phyloP scores from a whole-genome alignment of 2,113 vertebrate genomes.

The Etheostoma cragini region DNA sequence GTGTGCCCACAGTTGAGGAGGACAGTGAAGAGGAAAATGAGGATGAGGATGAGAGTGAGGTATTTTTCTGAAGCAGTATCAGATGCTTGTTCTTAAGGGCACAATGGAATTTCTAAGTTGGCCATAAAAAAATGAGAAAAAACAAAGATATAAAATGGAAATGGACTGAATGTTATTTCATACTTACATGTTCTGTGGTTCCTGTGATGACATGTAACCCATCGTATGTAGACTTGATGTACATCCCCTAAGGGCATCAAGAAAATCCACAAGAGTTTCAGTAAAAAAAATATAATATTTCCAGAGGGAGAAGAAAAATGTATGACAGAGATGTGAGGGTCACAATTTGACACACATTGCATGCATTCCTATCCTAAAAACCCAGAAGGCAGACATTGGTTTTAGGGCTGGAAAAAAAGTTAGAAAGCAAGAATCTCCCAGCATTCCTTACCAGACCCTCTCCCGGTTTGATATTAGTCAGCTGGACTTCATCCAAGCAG shows the following conservation, averaged over 20 bases:
- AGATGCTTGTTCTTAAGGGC: not conserved
- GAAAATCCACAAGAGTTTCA: conserved; percentile 9
- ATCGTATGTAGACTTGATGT: conserved; percentile 98
- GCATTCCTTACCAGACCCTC: conserved; percentile 93
- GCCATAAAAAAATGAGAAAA: not conserved
- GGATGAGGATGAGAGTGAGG: not conserved
- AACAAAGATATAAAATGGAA: not conserved
- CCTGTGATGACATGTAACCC: conserved; percentile 98
- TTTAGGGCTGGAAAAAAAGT: not conserved
- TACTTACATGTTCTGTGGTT: conserved; percentile 97
- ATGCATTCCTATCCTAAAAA: conserved; percentile 7
- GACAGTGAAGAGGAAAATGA: conserved; percentile 16
- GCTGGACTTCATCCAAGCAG: conserved; percentile 92
- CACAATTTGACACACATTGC: conserved; percentile 36
- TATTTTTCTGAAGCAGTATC: not conserved
- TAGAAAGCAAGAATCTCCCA: not conserved
- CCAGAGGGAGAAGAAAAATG: conserved; percentile 11
- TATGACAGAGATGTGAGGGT: conserved; percentile 18
- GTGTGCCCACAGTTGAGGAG: conserved; percentile 7
- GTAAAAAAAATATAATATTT: conserved; percentile 24
- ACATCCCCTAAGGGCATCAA: conserved; percentile 90
- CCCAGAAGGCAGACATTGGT: not conserved
- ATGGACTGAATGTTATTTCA: not conserved
- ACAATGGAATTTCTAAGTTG: not conserved
- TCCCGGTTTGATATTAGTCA: conserved; percentile 91